Percentiles rank a stretch among this genome's conserved stretches.
These are phyloP conservation scores for Choloepus didactylus DNA, from an alignment of 2,797 vertebrate genomes.

Conservation along the genomic window DNA sequence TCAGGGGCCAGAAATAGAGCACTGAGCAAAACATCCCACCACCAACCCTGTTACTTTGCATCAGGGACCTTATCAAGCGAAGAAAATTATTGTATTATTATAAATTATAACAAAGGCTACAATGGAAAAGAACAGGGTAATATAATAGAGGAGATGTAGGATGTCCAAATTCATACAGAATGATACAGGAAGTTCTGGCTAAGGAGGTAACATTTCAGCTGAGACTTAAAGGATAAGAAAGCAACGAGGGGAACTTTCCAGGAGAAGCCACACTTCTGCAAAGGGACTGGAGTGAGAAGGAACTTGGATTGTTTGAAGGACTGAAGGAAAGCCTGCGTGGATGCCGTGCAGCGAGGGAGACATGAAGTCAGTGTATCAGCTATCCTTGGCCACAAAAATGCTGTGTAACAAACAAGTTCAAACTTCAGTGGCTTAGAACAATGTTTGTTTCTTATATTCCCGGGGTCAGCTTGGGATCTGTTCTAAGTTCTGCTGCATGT, in stretches of 20 bases:
- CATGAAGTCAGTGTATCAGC: background rate
- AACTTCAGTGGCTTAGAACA: too few species aligned
- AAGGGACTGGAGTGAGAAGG: background rate
- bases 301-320: background rate
- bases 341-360: fast-evolving
- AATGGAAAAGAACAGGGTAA: background rate
- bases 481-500: background rate
- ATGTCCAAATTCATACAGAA: background rate
- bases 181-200: background rate
- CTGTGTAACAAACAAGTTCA: fast-evolving
- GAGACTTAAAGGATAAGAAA: background rate
- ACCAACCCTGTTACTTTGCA: background rate
- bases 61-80: background rate
- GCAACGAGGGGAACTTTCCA: fast-evolving
- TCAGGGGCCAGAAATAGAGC: background rate
- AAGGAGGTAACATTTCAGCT: background rate
- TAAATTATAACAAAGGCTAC: background rate
- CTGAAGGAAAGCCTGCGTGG: background rate
- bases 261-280: background rate
- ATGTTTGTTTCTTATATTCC: fast-evolving
- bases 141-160: background rate
- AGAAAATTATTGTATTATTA: background rate
- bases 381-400: background rate
- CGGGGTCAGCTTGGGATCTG: background rate
- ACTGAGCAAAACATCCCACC: background rate